Evolutionary conservation across 2,113 vertebrate species (phyloP).

Genomic region (Rissa tridactyla): DNA sequence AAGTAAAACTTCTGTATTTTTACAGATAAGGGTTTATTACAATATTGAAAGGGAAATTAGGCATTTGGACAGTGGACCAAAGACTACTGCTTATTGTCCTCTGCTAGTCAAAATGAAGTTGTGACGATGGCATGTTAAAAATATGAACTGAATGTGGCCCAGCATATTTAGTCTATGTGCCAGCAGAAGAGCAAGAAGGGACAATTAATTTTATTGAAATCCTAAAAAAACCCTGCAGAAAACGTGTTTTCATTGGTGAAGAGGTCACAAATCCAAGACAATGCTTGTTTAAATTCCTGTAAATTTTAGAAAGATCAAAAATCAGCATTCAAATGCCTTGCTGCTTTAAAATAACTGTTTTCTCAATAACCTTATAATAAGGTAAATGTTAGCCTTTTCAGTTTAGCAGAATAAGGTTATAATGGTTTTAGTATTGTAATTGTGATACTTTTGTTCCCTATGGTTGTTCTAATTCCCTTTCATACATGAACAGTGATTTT

Average conservation of each 20-base stretch:
- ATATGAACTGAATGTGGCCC: not conserved
- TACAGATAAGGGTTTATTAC: not conserved
- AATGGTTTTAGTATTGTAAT: not conserved
- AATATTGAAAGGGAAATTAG: not conserved
- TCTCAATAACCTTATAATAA: not conserved
- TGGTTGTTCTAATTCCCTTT: not conserved
- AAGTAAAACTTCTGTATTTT: constrained; percentile 11
- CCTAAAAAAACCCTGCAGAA: not conserved
- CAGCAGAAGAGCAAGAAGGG: not conserved
- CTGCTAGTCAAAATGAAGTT: not conserved
- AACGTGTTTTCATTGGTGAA: not conserved
- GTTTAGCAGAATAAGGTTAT: not conserved
- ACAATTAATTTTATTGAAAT: not conserved
- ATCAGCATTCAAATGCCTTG: not conserved
- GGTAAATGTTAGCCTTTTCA: not conserved
- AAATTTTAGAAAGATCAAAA: not conserved
- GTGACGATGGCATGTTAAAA: not conserved
- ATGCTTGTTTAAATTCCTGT: not conserved
- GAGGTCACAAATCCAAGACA: not conserved
- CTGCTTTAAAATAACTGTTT: not conserved
- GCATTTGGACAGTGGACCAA: not conserved
- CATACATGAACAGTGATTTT: not conserved
- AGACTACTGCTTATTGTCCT: not conserved
- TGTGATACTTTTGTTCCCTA: not conserved
- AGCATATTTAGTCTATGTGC: not conserved